Conservation (phyloP, 2,113 vertebrate species). For the Phaethon lepturus region DNA sequence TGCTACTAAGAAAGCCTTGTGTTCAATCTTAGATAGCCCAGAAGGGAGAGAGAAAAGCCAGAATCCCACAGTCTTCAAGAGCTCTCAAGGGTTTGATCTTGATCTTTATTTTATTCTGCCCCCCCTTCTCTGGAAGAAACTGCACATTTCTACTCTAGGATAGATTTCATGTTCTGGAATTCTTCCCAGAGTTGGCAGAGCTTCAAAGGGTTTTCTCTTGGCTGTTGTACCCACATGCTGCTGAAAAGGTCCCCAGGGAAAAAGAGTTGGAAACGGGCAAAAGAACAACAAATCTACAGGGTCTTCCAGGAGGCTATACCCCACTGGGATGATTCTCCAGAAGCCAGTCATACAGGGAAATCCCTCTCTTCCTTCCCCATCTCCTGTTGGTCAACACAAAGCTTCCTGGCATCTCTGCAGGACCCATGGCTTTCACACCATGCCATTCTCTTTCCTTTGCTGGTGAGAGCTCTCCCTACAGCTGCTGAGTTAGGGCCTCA, state of each 20-base stretch:
- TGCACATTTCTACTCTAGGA: constrained; percentile 9
- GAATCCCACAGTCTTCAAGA: background rate
- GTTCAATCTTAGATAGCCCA: background rate
- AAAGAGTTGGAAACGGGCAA: background rate
- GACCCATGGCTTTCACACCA: background rate
- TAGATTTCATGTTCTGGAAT: constrained; percentile 37
- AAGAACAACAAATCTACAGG: background rate
- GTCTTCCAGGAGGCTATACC: background rate
- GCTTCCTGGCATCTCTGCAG: background rate
- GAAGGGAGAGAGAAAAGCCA: background rate
- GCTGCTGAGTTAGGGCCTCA: background rate
- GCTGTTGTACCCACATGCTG: constrained; percentile 21
- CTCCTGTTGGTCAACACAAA: background rate
- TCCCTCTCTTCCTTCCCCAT: background rate
- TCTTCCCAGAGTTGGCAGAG: constrained; percentile 47
- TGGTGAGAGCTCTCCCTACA: background rate
- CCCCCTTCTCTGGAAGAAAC: constrained; percentile 3
- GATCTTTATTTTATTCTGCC: constrained; percentile 17
- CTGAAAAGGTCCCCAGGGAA: constrained; percentile 5
- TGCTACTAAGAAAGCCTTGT: background rate
- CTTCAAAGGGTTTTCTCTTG: constrained; percentile 43
- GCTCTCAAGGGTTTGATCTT: background rate
- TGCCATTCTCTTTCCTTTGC: background rate
- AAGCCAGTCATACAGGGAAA: background rate
- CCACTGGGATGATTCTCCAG: background rate